Conservation (phyloP, 2,113 vertebrate genomes). For the Phyllostomus discolor region DNA sequence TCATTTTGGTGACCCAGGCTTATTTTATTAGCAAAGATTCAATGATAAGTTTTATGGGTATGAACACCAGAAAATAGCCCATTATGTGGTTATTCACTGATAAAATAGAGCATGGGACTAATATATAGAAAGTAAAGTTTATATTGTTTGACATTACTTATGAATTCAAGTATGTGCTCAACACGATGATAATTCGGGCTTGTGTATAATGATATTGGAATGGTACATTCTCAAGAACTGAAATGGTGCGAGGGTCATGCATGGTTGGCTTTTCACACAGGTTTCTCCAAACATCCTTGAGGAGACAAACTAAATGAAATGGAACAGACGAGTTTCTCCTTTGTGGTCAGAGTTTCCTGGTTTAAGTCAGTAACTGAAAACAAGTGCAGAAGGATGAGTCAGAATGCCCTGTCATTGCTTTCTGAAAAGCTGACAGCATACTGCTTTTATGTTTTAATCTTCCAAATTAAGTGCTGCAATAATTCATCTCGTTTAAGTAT, state of each 20-base stretch:
- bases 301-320: not conserved
- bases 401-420: not conserved
- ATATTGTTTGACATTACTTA: not conserved
- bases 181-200: not conserved
- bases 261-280: not conserved
- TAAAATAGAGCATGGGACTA: not conserved
- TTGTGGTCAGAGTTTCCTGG: not conserved
- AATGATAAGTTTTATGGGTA: not conserved
- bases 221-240: not conserved
- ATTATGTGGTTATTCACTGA: not conserved
- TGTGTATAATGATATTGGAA: not conserved
- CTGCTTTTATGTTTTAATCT: not conserved
- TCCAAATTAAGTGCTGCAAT: not conserved
- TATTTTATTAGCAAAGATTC: slow-evolving; percentile 20
- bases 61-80: not conserved
- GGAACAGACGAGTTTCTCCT: slow-evolving; percentile 15
- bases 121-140: not conserved
- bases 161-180: not conserved
- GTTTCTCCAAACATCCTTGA: not conserved
- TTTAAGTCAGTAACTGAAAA: slow-evolving; percentile 13
- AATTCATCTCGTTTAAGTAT: not conserved
- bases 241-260: not conserved
- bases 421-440: not conserved
- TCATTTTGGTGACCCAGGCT: not conserved
- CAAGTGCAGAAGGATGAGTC: slow-evolving; percentile 39